Evolutionary conservation across 2,113 vertebrate species (phyloP).

Genomic region (Passer domesticus): DNA sequence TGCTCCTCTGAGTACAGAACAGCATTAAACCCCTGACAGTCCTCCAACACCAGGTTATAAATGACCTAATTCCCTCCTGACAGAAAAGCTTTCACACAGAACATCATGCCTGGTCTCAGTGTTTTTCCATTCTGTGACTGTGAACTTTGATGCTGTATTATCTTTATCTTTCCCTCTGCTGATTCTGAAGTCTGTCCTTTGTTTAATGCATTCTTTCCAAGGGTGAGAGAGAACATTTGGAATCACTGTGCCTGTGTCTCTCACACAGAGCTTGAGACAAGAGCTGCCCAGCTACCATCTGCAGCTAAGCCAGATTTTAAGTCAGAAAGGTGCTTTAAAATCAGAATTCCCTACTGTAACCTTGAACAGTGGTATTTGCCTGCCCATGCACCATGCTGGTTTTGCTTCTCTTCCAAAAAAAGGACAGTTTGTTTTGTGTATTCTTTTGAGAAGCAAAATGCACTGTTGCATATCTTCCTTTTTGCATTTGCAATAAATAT

Average conservation of each 20-base stretch:
- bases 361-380: neutral
- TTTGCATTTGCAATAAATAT: neutral
- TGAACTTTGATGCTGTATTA: neutral
- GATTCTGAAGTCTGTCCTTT: neutral
- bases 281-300: neutral
- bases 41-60: neutral
- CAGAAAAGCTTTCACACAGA: neutral
- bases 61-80: neutral
- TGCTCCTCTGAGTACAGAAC: neutral
- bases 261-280: neutral
- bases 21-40: neutral
- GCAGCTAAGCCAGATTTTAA: neutral
- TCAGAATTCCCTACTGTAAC: neutral
- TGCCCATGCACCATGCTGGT: neutral
- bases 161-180: neutral
- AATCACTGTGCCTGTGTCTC: neutral
- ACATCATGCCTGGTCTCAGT: neutral
- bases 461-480: neutral
- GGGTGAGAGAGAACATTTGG: neutral
- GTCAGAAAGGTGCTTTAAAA: neutral
- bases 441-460: neutral
- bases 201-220: neutral
- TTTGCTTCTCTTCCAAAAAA: neutral
- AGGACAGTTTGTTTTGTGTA: neutral
- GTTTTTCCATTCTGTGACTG: conserved; percentile 37